phyloP scores from a whole-genome alignment of 1,140 invertebrate species.

The Heliconius hermathena region DNA sequence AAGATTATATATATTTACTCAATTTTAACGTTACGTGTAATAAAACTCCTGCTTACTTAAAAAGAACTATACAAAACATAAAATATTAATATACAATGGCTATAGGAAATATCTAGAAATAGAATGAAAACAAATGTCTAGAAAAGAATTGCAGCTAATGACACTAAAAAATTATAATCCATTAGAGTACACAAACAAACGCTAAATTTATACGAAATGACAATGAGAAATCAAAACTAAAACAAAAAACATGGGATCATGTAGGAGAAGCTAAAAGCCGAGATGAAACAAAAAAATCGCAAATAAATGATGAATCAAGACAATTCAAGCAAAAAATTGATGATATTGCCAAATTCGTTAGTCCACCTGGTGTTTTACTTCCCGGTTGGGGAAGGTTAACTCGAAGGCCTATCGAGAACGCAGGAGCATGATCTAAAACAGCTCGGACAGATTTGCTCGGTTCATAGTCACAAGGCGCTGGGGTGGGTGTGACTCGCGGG shows the following conservation, averaged over 20 bases:
- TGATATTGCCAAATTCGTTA: constrained; percentile 14
- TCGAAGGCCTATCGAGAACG: constrained; percentile 86
- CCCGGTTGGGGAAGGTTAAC: constrained; percentile 74
- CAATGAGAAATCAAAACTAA: not conserved
- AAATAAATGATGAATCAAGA: constrained; percentile 17
- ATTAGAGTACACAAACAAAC: not conserved
- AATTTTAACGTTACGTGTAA: not conserved
- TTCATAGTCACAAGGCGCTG: constrained; percentile 92
- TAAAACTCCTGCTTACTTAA: not conserved
- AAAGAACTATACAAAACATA: not conserved
- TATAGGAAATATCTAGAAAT: not conserved
- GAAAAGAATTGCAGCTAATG: not conserved
- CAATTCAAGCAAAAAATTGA: constrained; percentile 8
- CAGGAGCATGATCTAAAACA: constrained; percentile 85
- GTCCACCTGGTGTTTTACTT: constrained; percentile 68
- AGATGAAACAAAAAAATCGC: constrained; percentile 28
- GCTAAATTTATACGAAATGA: not conserved
- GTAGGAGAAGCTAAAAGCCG: not conserved
- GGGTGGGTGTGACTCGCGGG: constrained; percentile 87
- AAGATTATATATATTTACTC: not conserved
- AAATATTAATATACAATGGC: not conserved
- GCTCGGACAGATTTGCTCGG: constrained; percentile 87
- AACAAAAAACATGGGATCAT: not conserved
- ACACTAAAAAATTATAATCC: not conserved
- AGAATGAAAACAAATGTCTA: not conserved